Evolutionary conservation across 1,140 invertebrate species (phyloP).

Genomic region (Metopolophium dirhodum): DNA sequence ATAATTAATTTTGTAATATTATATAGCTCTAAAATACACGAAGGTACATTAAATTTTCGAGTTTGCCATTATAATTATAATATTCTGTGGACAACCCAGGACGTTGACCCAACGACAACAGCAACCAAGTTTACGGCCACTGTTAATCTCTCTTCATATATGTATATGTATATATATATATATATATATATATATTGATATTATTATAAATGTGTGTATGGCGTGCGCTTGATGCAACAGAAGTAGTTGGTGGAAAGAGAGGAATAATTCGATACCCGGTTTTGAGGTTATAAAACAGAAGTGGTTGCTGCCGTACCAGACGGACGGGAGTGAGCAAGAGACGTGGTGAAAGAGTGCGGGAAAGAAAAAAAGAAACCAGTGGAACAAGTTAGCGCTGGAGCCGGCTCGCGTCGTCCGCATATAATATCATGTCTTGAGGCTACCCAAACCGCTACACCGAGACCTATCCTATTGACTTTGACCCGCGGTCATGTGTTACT

Average conservation of each 20-base stretch:
- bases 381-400: constrained; percentile 41
- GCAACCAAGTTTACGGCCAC: constrained; percentile 45
- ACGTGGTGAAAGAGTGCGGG: constrained; percentile 29
- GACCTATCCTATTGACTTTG: constrained; percentile 56
- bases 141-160: not conserved
- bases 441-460: constrained; percentile 51
- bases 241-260: constrained; percentile 13
- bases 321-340: not conserved
- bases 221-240: constrained; percentile 7
- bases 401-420: constrained; percentile 23
- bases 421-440: constrained; percentile 52
- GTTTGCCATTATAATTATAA: not conserved
- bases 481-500: constrained; percentile 57
- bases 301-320: constrained; percentile 33
- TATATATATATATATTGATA: not conserved
- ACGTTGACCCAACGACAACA: constrained; percentile 36
- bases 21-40: not conserved
- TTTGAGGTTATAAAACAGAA: constrained; percentile 57
- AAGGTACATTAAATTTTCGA: not conserved
- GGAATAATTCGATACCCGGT: constrained; percentile 49
- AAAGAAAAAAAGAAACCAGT: constrained; percentile 44
- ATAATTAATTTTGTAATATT: not conserved
- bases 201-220: not conserved
- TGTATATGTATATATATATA: not conserved
- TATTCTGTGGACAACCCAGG: constrained; percentile 5